A percentile compares a stretch with the other conserved stretches of the same genome.
phyloP scores from a whole-genome alignment of 2,797 vertebrate genomes.

The Semotilus atromaculatus region DNA sequence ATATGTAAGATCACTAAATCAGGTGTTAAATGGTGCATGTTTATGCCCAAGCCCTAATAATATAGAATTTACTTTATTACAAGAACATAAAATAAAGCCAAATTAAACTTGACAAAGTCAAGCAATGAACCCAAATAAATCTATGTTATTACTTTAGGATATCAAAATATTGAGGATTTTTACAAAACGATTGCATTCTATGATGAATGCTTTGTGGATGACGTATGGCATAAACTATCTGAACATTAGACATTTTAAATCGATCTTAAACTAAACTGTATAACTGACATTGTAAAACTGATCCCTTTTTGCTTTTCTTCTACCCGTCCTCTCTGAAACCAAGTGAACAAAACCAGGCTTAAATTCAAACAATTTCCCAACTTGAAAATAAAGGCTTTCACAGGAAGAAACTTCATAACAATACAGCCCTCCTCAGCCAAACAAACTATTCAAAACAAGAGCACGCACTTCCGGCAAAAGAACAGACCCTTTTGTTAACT shows the following conservation, averaged over 20 bases:
- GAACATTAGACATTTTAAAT: neutral
- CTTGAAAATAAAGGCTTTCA: conserved; percentile 19
- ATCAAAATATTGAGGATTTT: neutral
- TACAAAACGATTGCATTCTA: neutral
- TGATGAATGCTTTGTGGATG: neutral
- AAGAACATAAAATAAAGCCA: neutral
- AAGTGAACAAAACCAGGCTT: conserved; percentile 8
- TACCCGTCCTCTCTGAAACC: neutral
- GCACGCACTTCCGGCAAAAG: neutral
- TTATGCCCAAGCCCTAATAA: neutral
- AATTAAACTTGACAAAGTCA: neutral
- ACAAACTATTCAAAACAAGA: neutral
- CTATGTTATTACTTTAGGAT: neutral
- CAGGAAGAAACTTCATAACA: conserved; percentile 35
- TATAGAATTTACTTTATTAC: neutral
- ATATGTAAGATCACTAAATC: neutral
- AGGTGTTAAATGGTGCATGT: neutral
- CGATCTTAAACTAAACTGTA: neutral
- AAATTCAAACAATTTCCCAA: neutral
- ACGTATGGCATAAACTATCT: neutral
- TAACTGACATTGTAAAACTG: neutral
- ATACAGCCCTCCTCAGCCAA: neutral
- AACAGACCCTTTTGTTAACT: neutral
- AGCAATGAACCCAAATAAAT: conserved; percentile 1
- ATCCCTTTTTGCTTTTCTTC: conserved; percentile 10